phyloP scores from a whole-genome alignment of 2,888 invertebrate species.

The Syrphus vitripennis region DNA sequence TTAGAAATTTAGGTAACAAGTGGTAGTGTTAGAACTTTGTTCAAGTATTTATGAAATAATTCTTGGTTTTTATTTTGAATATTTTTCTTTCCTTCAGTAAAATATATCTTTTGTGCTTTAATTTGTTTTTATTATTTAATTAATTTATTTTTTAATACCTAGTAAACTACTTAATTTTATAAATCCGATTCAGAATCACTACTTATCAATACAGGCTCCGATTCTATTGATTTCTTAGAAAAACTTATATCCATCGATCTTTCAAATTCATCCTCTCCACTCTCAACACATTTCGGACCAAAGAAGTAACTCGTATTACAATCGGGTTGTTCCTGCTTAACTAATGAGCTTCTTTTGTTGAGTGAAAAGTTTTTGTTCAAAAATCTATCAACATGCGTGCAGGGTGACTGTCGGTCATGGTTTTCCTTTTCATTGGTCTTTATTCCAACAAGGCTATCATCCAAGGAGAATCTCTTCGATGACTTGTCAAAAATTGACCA shows the following conservation, averaged over 20 bases:
- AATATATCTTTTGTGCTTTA: too few relatives aligned
- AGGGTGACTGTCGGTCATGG: conserved; percentile 16
- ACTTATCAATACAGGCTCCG: not conserved
- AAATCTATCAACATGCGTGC: conserved; percentile 75
- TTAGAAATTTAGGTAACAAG: too few relatives aligned
- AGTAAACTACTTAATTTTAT: not conserved
- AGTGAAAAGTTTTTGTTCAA: conserved; percentile 69
- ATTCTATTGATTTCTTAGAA: conserved; percentile 2
- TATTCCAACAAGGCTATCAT: conserved; percentile 77
- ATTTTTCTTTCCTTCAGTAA: too few relatives aligned
- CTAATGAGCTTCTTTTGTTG: not conserved
- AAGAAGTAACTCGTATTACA: conserved; percentile 82
- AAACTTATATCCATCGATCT: conserved; percentile 82
- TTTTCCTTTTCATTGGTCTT: conserved; percentile 21
- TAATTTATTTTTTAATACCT: not conserved
- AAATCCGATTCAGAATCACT: conserved; percentile 31
- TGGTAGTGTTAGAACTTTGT: too few relatives aligned
- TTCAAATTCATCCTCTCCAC: conserved; percentile 85
- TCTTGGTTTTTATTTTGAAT: too few relatives aligned
- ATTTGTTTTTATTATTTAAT: not conserved
- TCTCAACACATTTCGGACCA: conserved; percentile 79
- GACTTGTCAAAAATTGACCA: conserved; percentile 60
- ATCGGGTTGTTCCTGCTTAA: conserved; percentile 40
- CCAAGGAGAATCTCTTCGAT: conserved; percentile 73
- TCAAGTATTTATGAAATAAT: too few relatives aligned